A percentile compares a stretch with the other conserved stretches of the same genome.
Evolutionary conservation across 2,113 vertebrate species (phyloP).

Genomic region (Oryzias curvinotus): DNA sequence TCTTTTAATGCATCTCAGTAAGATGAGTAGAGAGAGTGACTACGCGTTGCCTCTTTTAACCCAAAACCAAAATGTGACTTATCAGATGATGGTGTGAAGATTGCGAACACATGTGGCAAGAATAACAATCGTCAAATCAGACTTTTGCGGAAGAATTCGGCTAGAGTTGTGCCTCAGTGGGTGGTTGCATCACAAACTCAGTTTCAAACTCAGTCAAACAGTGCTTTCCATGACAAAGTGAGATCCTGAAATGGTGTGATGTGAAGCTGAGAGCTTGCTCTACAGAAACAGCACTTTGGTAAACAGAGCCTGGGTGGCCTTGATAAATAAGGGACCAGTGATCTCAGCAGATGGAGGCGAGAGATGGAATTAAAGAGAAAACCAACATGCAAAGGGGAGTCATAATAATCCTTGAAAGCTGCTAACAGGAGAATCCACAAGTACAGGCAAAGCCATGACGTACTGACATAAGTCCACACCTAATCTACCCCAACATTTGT

Average conservation of each 20-base stretch:
- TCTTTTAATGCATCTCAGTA: conserved; percentile 10
- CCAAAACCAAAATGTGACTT: conserved; percentile 35
- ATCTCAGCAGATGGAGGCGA: conserved; percentile 25
- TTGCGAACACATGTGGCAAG: conserved; percentile 56
- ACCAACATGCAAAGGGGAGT: conserved; percentile 46
- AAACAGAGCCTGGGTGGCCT: conserved; percentile 35
- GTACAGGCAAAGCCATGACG: conserved; percentile 48
- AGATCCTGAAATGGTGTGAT: neutral
- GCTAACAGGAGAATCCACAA: conserved; percentile 49
- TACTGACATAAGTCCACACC: conserved; percentile 46
- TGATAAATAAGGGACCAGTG: conserved; percentile 37
- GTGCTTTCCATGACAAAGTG: conserved; percentile 14
- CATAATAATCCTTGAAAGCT: conserved; percentile 32
- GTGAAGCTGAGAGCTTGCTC: conserved; percentile 20
- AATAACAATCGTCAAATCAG: conserved; percentile 39
- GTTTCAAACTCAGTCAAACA: conserved; percentile 1
- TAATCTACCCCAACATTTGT: conserved; percentile 52
- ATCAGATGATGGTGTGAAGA: conserved; percentile 33
- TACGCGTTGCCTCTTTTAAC: conserved; percentile 25
- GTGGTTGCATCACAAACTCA: neutral
- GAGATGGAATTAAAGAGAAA: conserved; percentile 10
- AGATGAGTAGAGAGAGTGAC: too few relatives aligned
- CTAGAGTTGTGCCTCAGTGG: too few relatives aligned
- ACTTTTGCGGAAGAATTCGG: neutral
- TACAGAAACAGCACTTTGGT: conserved; percentile 33